These are phyloP conservation scores for Amorpha juglandis DNA, from an alignment of 2,888 invertebrate species.

Conservation along the genomic window DNA sequence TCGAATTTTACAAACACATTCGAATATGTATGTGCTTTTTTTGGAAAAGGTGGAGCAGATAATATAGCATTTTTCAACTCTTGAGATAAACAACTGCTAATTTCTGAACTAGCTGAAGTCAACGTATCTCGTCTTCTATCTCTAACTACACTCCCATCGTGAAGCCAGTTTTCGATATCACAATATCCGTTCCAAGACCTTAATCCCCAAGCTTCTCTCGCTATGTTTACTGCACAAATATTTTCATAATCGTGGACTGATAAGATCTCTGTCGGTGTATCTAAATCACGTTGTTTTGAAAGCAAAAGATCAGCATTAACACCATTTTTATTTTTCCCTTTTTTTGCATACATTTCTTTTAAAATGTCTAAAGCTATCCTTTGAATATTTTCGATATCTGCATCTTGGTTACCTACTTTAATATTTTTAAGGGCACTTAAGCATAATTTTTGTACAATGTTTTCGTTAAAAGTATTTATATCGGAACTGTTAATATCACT, in stretches of 20 bases:
- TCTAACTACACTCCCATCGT: conserved; percentile 85
- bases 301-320: conserved; percentile 60
- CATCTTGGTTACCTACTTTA: conserved; percentile 82
- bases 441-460: conserved; percentile 81
- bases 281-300: conserved; percentile 75
- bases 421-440: conserved; percentile 81
- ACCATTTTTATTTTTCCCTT: conserved; percentile 72
- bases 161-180: conserved; percentile 86
- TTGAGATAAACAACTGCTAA: conserved; percentile 77
- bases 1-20: conserved; percentile 78
- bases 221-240: conserved; percentile 86
- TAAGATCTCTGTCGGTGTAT: conserved; percentile 83
- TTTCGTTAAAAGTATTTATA: conserved; percentile 82
- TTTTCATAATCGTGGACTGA: conserved; percentile 88
- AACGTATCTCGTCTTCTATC: conserved; percentile 84
- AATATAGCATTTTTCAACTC: conserved; percentile 75
- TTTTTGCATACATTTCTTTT: conserved; percentile 81
- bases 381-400: conserved; percentile 82
- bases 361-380: conserved; percentile 81
- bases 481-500: conserved; percentile 83
- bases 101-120: conserved; percentile 84
- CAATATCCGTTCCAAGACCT: conserved; percentile 87
- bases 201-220: conserved; percentile 86
- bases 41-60: conserved; percentile 75
- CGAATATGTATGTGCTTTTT: conserved; percentile 74